Percentiles rank a stretch among this genome's conserved stretches.
phyloP scores from a whole-genome alignment of 2,113 vertebrate species.

The Colius striatus region DNA sequence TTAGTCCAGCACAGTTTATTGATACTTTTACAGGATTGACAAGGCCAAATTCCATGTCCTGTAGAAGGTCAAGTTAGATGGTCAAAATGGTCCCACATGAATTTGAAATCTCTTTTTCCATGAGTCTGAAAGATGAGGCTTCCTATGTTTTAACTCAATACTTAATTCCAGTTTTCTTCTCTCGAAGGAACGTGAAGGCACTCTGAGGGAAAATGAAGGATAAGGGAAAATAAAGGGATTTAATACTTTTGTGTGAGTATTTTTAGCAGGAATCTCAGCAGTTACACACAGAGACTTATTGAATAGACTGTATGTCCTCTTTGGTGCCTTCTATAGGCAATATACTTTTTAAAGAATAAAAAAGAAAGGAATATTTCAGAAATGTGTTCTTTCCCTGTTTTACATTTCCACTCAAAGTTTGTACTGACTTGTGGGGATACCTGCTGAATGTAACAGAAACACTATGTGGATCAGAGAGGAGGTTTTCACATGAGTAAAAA shows the following conservation, averaged over 20 bases:
- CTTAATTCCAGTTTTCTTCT: not conserved
- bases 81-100: not conserved
- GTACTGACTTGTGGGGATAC: not conserved
- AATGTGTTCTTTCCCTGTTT: not conserved
- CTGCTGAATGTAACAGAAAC: not conserved
- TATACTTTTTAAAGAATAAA: not conserved
- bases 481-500: not conserved
- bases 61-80: not conserved
- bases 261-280: conserved; percentile 2
- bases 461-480: not conserved
- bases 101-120: not conserved
- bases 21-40: not conserved
- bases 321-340: not conserved
- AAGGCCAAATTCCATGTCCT: not conserved
- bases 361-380: not conserved
- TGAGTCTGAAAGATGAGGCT: not conserved
- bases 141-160: not conserved
- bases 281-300: not conserved
- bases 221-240: not conserved
- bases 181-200: not conserved
- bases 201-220: not conserved
- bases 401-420: conserved; percentile 16
- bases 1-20: not conserved
- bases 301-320: not conserved
- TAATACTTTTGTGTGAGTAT: not conserved